Conservation (phyloP, 2,797 vertebrate species). For the Betta splendens region DNA sequence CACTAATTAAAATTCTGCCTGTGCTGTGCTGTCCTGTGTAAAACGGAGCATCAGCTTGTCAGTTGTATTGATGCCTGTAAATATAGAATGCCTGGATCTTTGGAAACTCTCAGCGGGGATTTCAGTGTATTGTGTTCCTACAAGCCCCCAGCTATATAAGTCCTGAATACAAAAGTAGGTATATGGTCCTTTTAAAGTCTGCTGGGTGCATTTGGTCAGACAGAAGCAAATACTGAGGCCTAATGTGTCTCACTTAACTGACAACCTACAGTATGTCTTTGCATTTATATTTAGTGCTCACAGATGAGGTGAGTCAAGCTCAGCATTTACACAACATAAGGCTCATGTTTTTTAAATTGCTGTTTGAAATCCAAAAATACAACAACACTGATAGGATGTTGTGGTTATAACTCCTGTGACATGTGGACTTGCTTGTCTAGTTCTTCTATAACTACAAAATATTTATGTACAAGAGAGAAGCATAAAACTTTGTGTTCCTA, state of each 20-base stretch:
- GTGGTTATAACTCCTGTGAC: neutral
- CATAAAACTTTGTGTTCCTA: no score
- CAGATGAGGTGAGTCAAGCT: neutral
- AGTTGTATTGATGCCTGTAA: conserved; percentile 45
- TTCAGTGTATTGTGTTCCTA: conserved; percentile 40
- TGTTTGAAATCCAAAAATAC: neutral
- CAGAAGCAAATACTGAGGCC: conserved; percentile 20
- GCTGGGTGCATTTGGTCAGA: conserved; percentile 28
- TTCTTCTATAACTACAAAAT: no score
- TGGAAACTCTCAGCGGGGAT: conserved; percentile 44
- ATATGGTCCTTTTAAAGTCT: conserved; percentile 30
- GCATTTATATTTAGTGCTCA: conserved; percentile 12
- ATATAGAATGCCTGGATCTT: conserved; percentile 35
- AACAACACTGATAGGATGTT: neutral
- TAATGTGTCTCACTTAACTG: conserved; percentile 11
- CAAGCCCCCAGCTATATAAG: conserved; percentile 36
- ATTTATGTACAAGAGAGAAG: no score
- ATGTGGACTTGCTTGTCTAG: no score
- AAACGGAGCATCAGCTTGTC: conserved; percentile 34
- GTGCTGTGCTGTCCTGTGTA: conserved; percentile 11
- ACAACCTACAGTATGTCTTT: conserved; percentile 18
- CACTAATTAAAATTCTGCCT: conserved; percentile 28
- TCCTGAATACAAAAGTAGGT: conserved; percentile 15
- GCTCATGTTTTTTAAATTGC: neutral
- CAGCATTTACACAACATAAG: neutral